Percentiles rank a stretch among this genome's conserved stretches.
Conservation (phyloP, 2,113 vertebrate genomes). For the Hystrix cristata region DNA sequence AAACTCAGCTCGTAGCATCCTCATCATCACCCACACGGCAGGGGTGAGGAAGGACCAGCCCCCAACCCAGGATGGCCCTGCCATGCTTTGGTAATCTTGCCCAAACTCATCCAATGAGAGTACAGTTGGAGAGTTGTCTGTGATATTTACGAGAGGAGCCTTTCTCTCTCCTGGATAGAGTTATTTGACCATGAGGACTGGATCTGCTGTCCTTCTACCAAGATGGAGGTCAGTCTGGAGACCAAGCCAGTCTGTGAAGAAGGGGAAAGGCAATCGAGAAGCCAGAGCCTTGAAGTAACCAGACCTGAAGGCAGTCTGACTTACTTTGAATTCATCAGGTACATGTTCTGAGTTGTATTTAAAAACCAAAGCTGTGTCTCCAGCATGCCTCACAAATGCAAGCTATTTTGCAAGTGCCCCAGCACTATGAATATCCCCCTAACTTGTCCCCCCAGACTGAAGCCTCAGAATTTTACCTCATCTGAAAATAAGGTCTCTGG, state of each 20-base stretch:
- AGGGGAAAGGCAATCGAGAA: neutral
- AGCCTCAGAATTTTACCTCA: neutral
- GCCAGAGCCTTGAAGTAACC: neutral
- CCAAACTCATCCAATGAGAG: fast-evolving
- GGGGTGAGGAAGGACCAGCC: neutral
- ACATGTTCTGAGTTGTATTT: neutral
- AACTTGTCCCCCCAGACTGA: fast-evolving
- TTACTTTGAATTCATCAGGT: neutral
- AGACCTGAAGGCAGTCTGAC: neutral
- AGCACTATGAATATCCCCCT: neutral
- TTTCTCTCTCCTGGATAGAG: neutral
- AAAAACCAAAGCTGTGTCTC: neutral
- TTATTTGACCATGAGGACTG: neutral
- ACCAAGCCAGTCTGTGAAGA: neutral
- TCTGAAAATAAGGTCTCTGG: neutral
- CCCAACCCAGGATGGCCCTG: fast-evolving
- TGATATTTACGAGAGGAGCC: neutral
- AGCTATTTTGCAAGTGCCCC: neutral
- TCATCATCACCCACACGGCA: neutral
- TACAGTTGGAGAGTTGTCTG: neutral
- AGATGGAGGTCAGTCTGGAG: neutral
- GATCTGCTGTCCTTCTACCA: fast-evolving
- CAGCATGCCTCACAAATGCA: neutral
- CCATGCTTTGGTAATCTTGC: neutral
- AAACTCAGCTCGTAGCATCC: fast-evolving